Conservation (phyloP, 2,113 vertebrate species). For the Spermophilus dauricus region DNA sequence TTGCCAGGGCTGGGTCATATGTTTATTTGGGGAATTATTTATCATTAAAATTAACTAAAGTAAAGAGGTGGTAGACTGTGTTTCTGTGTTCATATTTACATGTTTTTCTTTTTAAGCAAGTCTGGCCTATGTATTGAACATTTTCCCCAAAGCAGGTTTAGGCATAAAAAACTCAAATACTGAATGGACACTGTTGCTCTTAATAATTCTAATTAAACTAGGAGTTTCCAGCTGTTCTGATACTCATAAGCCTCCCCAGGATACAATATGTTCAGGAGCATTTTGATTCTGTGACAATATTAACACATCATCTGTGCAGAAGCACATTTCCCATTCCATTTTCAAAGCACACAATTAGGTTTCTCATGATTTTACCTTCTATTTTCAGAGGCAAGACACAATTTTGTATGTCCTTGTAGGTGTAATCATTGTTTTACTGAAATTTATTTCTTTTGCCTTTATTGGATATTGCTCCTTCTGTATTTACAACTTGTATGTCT, state of each 20-base stretch:
- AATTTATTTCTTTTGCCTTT: neutral
- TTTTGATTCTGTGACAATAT: conserved; percentile 50
- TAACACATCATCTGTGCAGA: neutral
- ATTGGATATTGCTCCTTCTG: neutral
- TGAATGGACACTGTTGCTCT: conserved; percentile 36
- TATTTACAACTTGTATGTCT: neutral
- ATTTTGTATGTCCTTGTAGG: neutral
- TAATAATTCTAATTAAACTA: conserved; percentile 60
- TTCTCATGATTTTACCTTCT: conserved; percentile 48
- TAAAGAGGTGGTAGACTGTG: neutral
- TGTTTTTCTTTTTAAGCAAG: neutral
- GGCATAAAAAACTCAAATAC: conserved; percentile 25
- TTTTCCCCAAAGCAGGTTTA: neutral
- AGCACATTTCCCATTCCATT: conserved; percentile 35
- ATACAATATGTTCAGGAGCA: neutral
- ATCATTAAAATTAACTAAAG: neutral
- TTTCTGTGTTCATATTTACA: neutral
- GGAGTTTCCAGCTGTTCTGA: conserved; percentile 31
- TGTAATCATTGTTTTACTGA: conserved; percentile 3
- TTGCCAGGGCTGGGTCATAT: neutral
- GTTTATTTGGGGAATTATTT: neutral
- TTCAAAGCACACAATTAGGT: conserved; percentile 8
- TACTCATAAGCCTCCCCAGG: neutral
- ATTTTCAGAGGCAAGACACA: conserved; percentile 17
- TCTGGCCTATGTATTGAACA: neutral